These are phyloP conservation scores for Nephrotoma guestfalica DNA, from an alignment of 2,888 invertebrate genomes.

Conservation along the genomic window DNA sequence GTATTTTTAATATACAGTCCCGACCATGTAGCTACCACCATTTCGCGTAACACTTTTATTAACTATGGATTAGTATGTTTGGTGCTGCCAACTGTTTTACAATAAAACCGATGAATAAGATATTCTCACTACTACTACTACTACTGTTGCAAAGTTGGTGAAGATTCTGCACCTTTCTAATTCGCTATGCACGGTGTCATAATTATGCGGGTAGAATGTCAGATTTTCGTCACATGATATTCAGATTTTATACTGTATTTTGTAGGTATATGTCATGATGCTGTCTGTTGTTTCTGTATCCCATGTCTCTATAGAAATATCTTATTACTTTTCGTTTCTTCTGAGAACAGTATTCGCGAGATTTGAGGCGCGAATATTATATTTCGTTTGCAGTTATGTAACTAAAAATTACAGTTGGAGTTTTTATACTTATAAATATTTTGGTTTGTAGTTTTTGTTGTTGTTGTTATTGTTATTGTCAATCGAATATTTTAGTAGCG, in stretches of 20 bases:
- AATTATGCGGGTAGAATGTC: background rate
- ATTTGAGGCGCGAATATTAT: background rate
- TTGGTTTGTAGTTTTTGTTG: background rate
- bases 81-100: background rate
- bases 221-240: background rate
- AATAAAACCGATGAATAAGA: background rate
- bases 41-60: too few species aligned
- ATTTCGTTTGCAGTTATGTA: background rate
- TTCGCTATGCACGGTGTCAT: background rate
- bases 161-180: background rate
- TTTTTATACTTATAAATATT: background rate
- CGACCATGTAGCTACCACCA: background rate
- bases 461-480: background rate
- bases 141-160: too few species aligned
- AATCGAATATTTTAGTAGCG: background rate
- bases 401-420: background rate
- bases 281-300: background rate
- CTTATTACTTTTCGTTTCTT: background rate
- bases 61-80: background rate
- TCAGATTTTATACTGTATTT: background rate
- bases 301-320: background rate
- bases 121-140: too few species aligned
- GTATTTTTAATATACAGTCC: background rate
- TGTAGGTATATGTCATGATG: background rate
- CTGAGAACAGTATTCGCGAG: background rate